Evolutionary conservation across 2,888 invertebrate genomes (phyloP).

Genomic region (Callyntrura guangdongensis): DNA sequence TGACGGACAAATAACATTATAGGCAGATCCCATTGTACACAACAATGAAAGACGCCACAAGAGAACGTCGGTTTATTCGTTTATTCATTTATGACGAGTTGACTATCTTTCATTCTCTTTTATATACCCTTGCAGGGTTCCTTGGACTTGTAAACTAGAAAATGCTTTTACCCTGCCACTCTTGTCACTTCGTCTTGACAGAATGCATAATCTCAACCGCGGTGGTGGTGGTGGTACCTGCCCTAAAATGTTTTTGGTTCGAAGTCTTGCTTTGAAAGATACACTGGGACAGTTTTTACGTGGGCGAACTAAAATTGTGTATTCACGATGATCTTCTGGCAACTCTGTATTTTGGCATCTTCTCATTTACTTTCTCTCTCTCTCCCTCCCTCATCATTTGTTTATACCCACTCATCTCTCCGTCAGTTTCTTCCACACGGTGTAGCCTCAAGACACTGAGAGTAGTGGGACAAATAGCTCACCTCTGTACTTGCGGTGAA

Average conservation of each 20-base stretch:
- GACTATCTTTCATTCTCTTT: not conserved
- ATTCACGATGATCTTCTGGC: slow-evolving; percentile 21
- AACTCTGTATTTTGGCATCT: not conserved
- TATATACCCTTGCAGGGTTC: not conserved
- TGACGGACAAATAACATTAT: too few relatives aligned
- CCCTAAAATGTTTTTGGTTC: not conserved
- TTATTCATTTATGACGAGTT: too few relatives aligned
- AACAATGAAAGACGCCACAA: too few relatives aligned
- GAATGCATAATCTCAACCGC: not conserved
- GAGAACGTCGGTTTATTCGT: too few relatives aligned
- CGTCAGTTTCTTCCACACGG: not conserved
- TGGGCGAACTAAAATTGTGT: slow-evolving; percentile 4
- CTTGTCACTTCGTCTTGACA: not conserved
- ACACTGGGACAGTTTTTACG: slow-evolving; percentile 24
- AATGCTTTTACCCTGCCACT: not conserved
- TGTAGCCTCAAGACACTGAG: not conserved
- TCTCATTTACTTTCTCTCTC: not conserved
- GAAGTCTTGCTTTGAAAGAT: not conserved
- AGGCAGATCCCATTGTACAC: too few relatives aligned
- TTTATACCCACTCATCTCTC: not conserved
- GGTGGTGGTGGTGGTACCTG: not conserved
- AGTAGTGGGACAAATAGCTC: too few relatives aligned
- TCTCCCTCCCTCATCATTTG: not conserved
- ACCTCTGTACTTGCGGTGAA: slow-evolving; percentile 2
- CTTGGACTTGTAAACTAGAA: not conserved